Percentiles rank a stretch among this genome's conserved stretches.
Conservation (phyloP, 2,888 invertebrate species). For the Xylota segnis region DNA sequence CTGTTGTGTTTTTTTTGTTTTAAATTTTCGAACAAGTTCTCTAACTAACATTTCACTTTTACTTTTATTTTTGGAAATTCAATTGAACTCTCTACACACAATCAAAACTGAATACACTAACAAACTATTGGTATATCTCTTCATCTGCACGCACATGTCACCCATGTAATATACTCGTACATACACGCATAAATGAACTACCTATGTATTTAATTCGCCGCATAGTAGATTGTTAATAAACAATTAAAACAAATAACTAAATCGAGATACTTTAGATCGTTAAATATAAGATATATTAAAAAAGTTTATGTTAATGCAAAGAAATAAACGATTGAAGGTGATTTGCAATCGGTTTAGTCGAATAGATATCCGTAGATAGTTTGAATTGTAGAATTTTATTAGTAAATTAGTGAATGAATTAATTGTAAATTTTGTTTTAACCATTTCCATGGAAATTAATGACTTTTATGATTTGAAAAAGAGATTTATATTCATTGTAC, state of each 20-base stretch:
- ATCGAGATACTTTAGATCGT: constrained; percentile 52
- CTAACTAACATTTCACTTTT: constrained; percentile 65
- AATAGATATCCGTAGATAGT: constrained; percentile 36
- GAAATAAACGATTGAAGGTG: constrained; percentile 10
- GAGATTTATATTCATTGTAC: not conserved
- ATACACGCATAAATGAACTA: constrained; percentile 8
- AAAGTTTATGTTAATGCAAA: constrained; percentile 40
- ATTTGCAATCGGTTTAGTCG: constrained; percentile 1
- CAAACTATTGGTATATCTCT: constrained; percentile 14
- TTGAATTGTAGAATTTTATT: constrained; percentile 36
- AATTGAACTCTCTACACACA: constrained; percentile 51
- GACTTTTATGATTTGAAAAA: not conserved
- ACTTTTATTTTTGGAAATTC: constrained; percentile 59
- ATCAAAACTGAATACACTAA: constrained; percentile 39
- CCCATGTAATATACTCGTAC: not conserved
- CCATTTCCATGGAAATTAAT: not conserved
- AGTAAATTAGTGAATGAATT: not conserved
- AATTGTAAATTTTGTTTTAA: not conserved
- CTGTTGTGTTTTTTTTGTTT: constrained; percentile 16
- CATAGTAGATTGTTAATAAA: constrained; percentile 60
- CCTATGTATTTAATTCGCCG: constrained; percentile 25
- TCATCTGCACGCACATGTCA: constrained; percentile 36
- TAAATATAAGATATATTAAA: constrained; percentile 55
- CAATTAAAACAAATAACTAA: constrained; percentile 52
- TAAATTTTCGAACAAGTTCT: constrained; percentile 56